Percentiles rank a stretch among this genome's conserved stretches.
phyloP scores from a whole-genome alignment of 2,888 invertebrate species.

The Rhimphoctona megacephalus region DNA sequence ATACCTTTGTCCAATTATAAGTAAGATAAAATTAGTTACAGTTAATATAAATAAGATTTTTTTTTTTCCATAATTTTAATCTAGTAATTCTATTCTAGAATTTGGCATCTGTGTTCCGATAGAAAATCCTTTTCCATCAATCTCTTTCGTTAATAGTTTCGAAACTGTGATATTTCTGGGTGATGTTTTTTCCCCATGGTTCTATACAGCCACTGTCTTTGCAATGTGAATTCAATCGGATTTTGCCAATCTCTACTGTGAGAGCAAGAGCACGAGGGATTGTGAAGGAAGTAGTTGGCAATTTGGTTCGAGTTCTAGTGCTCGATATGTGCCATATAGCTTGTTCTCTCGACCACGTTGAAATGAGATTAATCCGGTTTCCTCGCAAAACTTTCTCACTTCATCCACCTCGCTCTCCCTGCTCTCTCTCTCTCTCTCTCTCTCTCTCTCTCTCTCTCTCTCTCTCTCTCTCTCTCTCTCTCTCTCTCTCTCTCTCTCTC shows the following conservation, averaged over 20 bases:
- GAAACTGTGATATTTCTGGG: background rate
- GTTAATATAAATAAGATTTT: background rate
- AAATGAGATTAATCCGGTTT: constrained; percentile 55
- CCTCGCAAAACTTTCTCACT: constrained; percentile 37
- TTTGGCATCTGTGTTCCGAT: background rate
- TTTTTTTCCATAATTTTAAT: background rate
- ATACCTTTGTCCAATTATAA: too few species aligned
- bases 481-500: constrained; percentile 4
- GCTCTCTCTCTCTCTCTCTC: background rate
- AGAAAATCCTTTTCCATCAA: background rate
- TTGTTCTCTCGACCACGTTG: constrained; percentile 18
- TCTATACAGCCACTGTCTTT: constrained; percentile 27
- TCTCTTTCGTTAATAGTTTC: background rate
- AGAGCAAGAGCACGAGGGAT: constrained; percentile 18
- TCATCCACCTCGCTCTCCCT: constrained; percentile 8
- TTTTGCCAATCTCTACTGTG: constrained; percentile 45
- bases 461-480: background rate
- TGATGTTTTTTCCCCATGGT: background rate
- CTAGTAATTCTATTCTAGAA: background rate
- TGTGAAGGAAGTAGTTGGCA: constrained; percentile 32
- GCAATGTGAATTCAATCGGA: constrained; percentile 51
- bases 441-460: background rate
- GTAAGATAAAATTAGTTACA: too few species aligned
- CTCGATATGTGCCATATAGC: constrained; percentile 34
- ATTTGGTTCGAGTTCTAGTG: constrained; percentile 51